These are phyloP conservation scores for Olivierus martensii DNA, from an alignment of 1,140 invertebrate genomes.

Conservation along the genomic window DNA sequence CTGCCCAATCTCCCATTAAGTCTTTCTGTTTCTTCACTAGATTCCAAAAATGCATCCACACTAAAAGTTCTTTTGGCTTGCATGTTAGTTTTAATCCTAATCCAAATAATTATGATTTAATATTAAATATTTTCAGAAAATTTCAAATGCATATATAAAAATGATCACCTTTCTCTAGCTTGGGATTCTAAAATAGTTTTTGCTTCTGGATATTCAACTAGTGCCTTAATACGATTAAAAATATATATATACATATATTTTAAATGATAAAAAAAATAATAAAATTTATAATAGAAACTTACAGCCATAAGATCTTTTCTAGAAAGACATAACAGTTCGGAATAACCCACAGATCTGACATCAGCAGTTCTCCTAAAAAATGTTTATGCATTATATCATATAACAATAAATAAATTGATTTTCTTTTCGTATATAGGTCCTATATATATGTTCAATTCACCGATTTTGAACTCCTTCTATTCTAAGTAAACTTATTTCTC, in stretches of 20 bases:
- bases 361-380: conserved; percentile 15
- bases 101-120: not conserved
- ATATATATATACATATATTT: not conserved
- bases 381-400: too few relatives aligned
- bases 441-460: conserved; percentile 1
- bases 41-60: conserved; percentile 4
- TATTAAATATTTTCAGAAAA: not conserved
- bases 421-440: too few relatives aligned
- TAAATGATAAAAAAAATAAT: not conserved
- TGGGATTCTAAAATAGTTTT: conserved; percentile 12
- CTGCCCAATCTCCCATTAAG: too few relatives aligned
- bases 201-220: conserved; percentile 15
- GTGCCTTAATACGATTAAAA: conserved; percentile 1
- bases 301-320: conserved; percentile 15
- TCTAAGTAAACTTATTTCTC: conserved; percentile 14
- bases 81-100: conserved; percentile 14
- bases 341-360: conserved; percentile 16
- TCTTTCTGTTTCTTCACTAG: not conserved
- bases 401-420: too few relatives aligned
- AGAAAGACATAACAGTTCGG: conserved; percentile 15
- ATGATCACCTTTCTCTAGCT: conserved; percentile 10
- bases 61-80: conserved; percentile 14
- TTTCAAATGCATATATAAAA: not conserved
- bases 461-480: conserved; percentile 15
- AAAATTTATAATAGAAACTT: not conserved